Evolutionary conservation across 1,140 invertebrate species (phyloP).

Genomic region (Drosophila kanapiae): DNA sequence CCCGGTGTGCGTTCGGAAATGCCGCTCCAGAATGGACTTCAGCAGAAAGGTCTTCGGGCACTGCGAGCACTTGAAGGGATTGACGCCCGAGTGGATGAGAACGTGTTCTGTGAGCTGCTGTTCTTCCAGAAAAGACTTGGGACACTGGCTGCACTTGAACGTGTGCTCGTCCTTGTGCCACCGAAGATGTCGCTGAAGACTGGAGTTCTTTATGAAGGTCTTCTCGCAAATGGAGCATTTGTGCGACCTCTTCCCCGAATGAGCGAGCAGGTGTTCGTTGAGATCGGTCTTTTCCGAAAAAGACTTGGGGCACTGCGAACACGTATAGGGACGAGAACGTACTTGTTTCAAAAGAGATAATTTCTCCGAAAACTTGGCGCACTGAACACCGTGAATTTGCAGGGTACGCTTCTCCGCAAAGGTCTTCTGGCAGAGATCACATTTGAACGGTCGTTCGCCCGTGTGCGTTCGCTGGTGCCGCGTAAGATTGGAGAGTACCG

Average conservation of each 20-base stretch:
- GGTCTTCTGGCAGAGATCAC: background rate
- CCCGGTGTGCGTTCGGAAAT: background rate
- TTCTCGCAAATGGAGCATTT: background rate
- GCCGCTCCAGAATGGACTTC: background rate
- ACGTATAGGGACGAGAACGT: background rate
- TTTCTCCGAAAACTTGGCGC: background rate
- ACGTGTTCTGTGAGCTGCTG: background rate
- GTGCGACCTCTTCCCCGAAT: background rate
- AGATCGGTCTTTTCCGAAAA: background rate
- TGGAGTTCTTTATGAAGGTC: background rate
- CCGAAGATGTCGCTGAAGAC: background rate
- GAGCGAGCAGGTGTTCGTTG: background rate
- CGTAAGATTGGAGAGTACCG: background rate
- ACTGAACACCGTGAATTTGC: background rate
- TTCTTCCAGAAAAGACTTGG: background rate
- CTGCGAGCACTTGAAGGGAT: background rate
- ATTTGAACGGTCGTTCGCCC: background rate
- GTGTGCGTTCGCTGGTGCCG: background rate
- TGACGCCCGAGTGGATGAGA: background rate
- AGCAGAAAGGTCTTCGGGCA: background rate
- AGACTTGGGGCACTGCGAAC: background rate
- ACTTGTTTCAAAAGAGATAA: background rate
- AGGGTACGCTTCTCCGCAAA: background rate
- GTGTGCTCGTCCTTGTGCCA: background rate
- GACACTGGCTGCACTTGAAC: background rate